These are phyloP conservation scores for Phodopus roborovskii DNA, from an alignment of 2,113 vertebrate genomes.

Conservation along the genomic window DNA sequence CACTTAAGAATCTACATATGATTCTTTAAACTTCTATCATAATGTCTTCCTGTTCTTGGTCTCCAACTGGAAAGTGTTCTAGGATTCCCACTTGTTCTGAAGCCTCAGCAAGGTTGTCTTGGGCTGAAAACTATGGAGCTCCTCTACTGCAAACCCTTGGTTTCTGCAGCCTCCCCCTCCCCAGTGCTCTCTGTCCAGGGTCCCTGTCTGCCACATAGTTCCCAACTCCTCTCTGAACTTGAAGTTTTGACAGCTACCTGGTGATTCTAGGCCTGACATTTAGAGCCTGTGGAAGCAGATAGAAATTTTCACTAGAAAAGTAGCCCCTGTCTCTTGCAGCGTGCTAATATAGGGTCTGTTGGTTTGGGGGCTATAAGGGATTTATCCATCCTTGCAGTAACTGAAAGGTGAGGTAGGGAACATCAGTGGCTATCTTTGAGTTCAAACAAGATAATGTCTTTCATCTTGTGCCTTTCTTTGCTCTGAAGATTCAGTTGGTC, in stretches of 20 bases:
- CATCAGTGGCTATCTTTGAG: background rate
- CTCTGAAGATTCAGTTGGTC: constrained; percentile 21
- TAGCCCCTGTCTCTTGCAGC: background rate
- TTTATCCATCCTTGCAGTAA: background rate
- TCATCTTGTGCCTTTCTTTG: background rate
- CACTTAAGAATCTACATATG: background rate
- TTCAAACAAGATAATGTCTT: constrained; percentile 54
- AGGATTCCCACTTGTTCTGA: background rate
- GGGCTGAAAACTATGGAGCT: background rate
- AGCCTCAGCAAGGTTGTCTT: background rate
- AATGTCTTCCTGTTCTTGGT: background rate
- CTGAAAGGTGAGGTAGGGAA: background rate
- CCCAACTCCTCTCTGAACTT: background rate
- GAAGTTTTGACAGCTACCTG: background rate
- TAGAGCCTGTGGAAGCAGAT: background rate
- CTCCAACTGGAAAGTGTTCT: background rate
- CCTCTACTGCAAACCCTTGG: too few relatives aligned
- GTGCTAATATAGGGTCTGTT: background rate
- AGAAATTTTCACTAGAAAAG: background rate
- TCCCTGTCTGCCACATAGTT: accelerated
- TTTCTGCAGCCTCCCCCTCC: accelerated
- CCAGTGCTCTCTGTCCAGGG: background rate
- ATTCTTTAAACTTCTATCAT: background rate
- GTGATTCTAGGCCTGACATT: background rate
- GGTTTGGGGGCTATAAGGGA: background rate